Conservation (phyloP, 2,888 invertebrate genomes). For the Pollenia angustigena region DNA sequence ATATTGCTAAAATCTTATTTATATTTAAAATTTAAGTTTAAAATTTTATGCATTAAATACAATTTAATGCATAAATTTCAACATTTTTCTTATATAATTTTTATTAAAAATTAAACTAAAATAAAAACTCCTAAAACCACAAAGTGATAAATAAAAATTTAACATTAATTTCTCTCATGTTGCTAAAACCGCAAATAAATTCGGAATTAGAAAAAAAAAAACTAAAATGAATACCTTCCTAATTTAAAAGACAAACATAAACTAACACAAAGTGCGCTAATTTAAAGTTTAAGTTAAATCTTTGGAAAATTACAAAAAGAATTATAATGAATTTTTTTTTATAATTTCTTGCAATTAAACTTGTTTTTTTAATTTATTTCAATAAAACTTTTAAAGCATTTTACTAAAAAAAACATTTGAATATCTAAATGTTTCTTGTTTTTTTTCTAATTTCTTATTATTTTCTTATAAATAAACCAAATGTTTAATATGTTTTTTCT, state of each 20-base stretch:
- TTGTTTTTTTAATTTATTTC: too few relatives aligned
- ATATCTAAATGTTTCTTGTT: conserved; percentile 2
- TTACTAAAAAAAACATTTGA: neutral
- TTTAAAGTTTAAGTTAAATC: neutral
- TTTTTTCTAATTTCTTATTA: neutral
- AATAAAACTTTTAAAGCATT: too few relatives aligned
- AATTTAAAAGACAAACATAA: neutral
- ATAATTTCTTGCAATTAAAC: too few relatives aligned
- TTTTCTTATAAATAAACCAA: conserved; percentile 8
- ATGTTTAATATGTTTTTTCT: neutral
- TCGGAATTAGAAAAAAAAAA: conserved; percentile 24
- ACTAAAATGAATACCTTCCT: conserved; percentile 39
- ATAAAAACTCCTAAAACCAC: conserved; percentile 12
- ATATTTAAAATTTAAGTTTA: conserved; percentile 11
- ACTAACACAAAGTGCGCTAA: neutral
- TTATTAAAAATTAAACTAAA: neutral
- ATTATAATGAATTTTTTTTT: neutral
- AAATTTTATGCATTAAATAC: conserved; percentile 41
- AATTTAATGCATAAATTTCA: conserved; percentile 49
- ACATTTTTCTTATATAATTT: neutral
- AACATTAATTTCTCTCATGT: conserved; percentile 57
- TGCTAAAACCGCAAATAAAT: conserved; percentile 51
- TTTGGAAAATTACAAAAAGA: neutral
- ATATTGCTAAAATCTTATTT: neutral
- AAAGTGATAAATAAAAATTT: conserved; percentile 43